Conservation (phyloP, 1,140 invertebrate genomes). For the Heterodera schachtii region DNA sequence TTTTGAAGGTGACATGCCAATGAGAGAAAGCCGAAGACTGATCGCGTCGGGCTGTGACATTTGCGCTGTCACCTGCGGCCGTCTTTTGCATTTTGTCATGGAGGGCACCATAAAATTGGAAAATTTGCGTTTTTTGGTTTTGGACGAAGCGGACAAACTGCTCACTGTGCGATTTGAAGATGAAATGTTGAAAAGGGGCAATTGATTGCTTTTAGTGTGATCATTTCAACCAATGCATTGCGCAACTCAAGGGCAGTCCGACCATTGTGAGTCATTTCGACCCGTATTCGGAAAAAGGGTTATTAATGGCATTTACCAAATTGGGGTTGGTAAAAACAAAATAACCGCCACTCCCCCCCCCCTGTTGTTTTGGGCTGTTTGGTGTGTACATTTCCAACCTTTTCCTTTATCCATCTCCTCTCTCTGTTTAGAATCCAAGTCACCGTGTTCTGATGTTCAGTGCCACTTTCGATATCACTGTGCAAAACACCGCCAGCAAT, state of each 20-base stretch:
- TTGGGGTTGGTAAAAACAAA: too few relatives aligned
- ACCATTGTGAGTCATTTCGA: not conserved
- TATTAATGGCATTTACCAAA: too few relatives aligned
- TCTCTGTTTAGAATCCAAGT: constrained; percentile 20
- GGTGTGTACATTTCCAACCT: too few relatives aligned
- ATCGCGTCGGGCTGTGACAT: constrained; percentile 36
- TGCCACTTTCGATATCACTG: constrained; percentile 35
- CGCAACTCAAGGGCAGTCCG: constrained; percentile 1
- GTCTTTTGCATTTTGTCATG: constrained; percentile 32
- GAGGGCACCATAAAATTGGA: constrained; percentile 20
- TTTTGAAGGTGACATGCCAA: constrained; percentile 32
- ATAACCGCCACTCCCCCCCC: too few relatives aligned
- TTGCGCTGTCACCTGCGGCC: constrained; percentile 34
- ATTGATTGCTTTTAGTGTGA: constrained; percentile 11
- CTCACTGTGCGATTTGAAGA: not conserved
- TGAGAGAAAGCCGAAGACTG: constrained; percentile 9
- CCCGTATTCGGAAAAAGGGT: too few relatives aligned
- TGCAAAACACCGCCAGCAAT: not conserved
- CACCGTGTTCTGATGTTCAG: constrained; percentile 42
- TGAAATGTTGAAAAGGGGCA: not conserved
- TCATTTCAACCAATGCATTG: not conserved
- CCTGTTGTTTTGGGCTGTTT: too few relatives aligned
- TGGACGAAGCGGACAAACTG: constrained; percentile 44
- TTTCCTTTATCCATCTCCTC: not conserved
- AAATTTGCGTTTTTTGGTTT: constrained; percentile 36